Evolutionary conservation across 2,888 invertebrate species (phyloP).

Genomic region (Norana najaformis): DNA sequence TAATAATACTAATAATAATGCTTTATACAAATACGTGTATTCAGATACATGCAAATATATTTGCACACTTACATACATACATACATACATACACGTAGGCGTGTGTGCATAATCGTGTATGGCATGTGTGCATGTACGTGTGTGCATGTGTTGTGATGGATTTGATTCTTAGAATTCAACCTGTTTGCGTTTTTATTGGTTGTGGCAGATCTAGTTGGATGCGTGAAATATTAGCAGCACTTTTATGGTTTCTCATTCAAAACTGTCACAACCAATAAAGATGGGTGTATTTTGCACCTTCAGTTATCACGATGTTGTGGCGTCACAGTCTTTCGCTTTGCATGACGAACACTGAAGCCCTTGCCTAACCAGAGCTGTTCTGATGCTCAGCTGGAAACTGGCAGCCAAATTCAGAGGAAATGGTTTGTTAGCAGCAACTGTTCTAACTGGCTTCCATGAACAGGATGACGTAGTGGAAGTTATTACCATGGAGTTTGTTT

Average conservation of each 20-base stretch:
- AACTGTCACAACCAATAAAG: not conserved
- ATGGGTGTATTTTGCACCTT: not conserved
- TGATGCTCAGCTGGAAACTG: no score
- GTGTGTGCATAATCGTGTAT: no score
- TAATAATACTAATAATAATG: no score
- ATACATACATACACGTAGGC: not conserved
- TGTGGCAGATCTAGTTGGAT: not conserved
- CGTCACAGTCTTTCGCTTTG: not conserved
- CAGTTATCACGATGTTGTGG: not conserved
- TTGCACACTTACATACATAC: not conserved
- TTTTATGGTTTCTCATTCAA: constrained; percentile 18
- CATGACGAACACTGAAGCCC: not conserved
- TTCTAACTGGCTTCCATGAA: no score
- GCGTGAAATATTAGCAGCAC: not conserved
- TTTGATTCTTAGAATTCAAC: not conserved
- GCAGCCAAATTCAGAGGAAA: no score
- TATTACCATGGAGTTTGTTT: no score
- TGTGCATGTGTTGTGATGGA: not conserved
- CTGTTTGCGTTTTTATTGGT: not conserved
- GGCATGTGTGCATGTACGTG: not conserved
- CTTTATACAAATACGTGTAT: no score
- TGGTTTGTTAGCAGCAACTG: no score
- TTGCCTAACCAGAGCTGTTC: no score
- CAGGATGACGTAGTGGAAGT: no score
- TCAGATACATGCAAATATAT: not conserved